Evolutionary conservation across 2,888 invertebrate genomes (phyloP).

Genomic region (Acleris laterana): DNA sequence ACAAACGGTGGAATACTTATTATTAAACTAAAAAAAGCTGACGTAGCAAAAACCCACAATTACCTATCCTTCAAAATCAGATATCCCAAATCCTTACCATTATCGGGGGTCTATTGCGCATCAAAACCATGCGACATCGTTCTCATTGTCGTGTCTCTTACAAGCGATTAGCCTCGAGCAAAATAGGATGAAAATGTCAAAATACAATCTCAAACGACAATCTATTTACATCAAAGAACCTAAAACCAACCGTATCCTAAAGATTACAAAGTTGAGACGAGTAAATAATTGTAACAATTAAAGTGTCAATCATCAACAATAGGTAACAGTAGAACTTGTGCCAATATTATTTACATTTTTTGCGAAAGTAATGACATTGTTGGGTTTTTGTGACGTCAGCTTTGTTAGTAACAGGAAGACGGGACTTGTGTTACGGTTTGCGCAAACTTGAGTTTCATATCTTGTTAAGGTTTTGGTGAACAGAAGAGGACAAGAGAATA

Average conservation of each 20-base stretch:
- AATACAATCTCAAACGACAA: conserved; percentile 75
- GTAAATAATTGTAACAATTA: conserved; percentile 35
- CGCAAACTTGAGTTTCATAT: conserved; percentile 45
- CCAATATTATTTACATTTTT: conserved; percentile 62
- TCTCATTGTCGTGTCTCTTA: conserved; percentile 60
- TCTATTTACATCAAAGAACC: conserved; percentile 44
- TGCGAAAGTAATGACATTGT: conserved; percentile 50
- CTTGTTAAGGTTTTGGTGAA: conserved; percentile 38
- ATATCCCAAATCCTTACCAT: conserved; percentile 15
- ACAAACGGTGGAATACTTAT: too few relatives aligned
- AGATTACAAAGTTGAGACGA: not conserved
- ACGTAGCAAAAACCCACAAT: not conserved
- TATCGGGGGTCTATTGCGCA: conserved; percentile 29
- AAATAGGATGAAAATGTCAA: conserved; percentile 83
- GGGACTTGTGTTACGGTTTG: conserved; percentile 52
- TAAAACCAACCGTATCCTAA: not conserved
- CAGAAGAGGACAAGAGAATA: conserved; percentile 34
- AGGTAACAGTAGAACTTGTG: conserved; percentile 78
- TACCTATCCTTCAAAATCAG: conserved; percentile 24
- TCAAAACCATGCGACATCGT: conserved; percentile 38
- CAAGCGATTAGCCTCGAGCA: conserved; percentile 72
- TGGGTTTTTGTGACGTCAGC: conserved; percentile 49
- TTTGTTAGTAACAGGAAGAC: conserved; percentile 53
- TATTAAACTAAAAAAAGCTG: not conserved
- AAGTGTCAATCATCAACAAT: conserved; percentile 53